A percentile compares a stretch with the other conserved stretches of the same genome.
Evolutionary conservation across 1,140 invertebrate genomes (phyloP).

Genomic region (Drosophila arawakana): DNA sequence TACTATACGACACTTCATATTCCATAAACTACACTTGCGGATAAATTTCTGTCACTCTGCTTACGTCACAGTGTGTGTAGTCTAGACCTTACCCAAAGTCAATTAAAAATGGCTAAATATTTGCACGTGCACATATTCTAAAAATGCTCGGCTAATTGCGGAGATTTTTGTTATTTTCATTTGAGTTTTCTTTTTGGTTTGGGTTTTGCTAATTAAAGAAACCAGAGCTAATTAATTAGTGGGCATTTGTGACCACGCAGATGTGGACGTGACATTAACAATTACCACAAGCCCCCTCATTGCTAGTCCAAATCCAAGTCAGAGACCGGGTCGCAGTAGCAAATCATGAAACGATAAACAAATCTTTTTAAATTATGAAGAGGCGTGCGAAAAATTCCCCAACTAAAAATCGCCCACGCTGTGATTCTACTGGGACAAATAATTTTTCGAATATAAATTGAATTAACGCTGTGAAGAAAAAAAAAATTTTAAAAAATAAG

Average conservation of each 20-base stretch:
- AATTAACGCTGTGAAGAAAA: constrained; percentile 13
- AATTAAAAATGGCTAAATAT: constrained; percentile 6
- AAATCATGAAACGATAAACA: constrained; percentile 15
- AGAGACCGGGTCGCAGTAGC: not conserved
- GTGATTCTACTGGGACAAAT: constrained; percentile 1
- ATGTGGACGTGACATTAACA: constrained; percentile 30
- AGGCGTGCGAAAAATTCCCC: constrained; percentile 29
- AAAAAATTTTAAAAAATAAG: too few relatives aligned
- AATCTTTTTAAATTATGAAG: constrained; percentile 22
- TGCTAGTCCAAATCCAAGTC: not conserved
- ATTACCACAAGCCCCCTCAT: not conserved
- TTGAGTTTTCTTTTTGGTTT: constrained; percentile 1
- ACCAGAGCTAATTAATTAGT: constrained; percentile 42
- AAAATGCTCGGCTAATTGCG: constrained; percentile 19
- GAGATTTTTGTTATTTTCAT: constrained; percentile 17
- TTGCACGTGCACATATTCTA: constrained; percentile 24
- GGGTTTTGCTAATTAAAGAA: constrained; percentile 35
- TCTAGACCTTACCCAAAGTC: constrained; percentile 10
- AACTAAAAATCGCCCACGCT: constrained; percentile 23
- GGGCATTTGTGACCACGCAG: constrained; percentile 14
- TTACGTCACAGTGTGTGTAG: constrained; percentile 1
- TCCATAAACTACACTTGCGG: not conserved
- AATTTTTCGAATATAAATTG: constrained; percentile 11
- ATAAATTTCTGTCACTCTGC: too few relatives aligned
- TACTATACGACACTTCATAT: not conserved